Percentiles rank a stretch among this genome's conserved stretches.
Evolutionary conservation across 2,888 invertebrate genomes (phyloP).

Genomic region (Strigamia crassipes): DNA sequence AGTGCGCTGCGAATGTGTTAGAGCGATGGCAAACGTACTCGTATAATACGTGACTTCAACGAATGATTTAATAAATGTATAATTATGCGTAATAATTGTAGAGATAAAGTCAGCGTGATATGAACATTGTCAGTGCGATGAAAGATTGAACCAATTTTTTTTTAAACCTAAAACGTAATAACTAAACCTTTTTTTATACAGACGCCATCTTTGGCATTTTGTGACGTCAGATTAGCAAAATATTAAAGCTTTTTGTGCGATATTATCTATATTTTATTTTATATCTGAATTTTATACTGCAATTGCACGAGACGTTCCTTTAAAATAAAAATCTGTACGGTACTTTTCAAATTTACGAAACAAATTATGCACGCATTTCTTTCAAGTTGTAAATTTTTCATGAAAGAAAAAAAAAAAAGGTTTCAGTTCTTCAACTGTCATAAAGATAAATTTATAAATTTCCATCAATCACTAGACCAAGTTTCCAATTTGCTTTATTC

Average conservation of each 20-base stretch:
- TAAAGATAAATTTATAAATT: conserved; percentile 14
- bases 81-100: not conserved
- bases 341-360: not conserved
- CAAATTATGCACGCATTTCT: not conserved
- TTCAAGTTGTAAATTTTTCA: not conserved
- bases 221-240: too few relatives aligned
- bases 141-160: not conserved
- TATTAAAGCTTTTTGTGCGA: too few relatives aligned
- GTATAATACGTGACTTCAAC: not conserved
- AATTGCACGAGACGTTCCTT: not conserved
- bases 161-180: too few relatives aligned
- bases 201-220: too few relatives aligned
- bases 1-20: not conserved
- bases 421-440: not conserved
- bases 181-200: too few relatives aligned
- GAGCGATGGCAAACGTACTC: not conserved
- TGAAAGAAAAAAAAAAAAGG: not conserved
- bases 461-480: not conserved
- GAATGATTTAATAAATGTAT: conserved; percentile 6
- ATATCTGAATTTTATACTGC: not conserved
- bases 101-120: not conserved
- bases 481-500: conserved; percentile 17
- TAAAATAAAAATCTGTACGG: not conserved
- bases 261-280: not conserved
- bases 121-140: not conserved